These are phyloP conservation scores for Mirounga angustirostris DNA, from an alignment of 2,113 vertebrate genomes.

Conservation along the genomic window DNA sequence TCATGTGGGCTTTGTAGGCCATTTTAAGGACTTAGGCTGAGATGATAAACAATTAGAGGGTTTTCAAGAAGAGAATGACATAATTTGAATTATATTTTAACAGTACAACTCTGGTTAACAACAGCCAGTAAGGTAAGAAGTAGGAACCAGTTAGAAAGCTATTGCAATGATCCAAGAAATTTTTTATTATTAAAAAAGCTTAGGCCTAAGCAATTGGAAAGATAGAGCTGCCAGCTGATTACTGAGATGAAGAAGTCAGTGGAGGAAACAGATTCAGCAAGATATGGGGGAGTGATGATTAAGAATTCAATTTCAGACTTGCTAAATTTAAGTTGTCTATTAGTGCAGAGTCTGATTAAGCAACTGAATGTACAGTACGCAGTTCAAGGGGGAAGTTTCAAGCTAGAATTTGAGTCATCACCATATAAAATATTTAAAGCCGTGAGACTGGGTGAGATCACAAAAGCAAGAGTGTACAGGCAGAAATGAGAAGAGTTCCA, in stretches of 20 bases:
- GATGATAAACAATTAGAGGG: neutral
- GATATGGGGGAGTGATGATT: neutral
- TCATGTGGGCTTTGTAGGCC: neutral
- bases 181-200: neutral
- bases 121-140: neutral
- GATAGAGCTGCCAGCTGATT: neutral
- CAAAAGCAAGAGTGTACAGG: neutral
- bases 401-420: slow-evolving; percentile 6
- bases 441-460: neutral
- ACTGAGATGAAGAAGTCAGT: neutral
- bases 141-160: neutral
- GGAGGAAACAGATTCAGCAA: slow-evolving; percentile 26
- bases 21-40: neutral
- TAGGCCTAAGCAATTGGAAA: neutral
- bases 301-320: slow-evolving; percentile 19
- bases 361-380: neutral
- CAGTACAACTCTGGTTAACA: slow-evolving; percentile 31
- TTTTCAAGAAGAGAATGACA: neutral
- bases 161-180: neutral
- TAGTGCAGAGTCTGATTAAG: neutral
- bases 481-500: neutral
- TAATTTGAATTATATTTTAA: slow-evolving; percentile 12
- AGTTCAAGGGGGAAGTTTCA: neutral
- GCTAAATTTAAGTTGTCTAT: neutral
- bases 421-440: neutral